A percentile compares a stretch with the other conserved stretches of the same genome.
phyloP scores from a whole-genome alignment of 2,797 vertebrate species.

The Tapirus indicus region DNA sequence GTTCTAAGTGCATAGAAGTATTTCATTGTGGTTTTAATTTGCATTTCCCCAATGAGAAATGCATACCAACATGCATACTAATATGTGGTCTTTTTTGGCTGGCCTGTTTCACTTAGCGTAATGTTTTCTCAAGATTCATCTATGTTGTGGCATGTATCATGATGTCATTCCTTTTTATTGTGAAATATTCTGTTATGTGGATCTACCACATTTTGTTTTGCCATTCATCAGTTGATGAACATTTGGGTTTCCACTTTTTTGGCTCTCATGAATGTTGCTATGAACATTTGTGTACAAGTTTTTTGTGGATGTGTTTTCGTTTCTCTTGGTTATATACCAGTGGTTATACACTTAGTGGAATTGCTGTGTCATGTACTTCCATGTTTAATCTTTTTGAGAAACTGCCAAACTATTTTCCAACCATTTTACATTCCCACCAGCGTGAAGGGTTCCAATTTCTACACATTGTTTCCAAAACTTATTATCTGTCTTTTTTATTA shows the following conservation, averaged over 20 bases:
- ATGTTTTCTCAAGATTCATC: neutral
- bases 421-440: neutral
- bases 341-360: neutral
- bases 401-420: conserved; percentile 7
- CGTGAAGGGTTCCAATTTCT: neutral
- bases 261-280: neutral
- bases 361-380: neutral
- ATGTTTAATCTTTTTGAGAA: conserved; percentile 41
- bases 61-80: neutral
- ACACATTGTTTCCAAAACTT: neutral
- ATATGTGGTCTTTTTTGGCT: neutral
- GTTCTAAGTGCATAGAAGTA: neutral
- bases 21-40: conserved; percentile 11
- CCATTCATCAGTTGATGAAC: neutral
- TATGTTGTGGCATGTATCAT: neutral
- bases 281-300: neutral
- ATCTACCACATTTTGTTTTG: conserved; percentile 23
- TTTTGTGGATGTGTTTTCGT: conserved; percentile 31
- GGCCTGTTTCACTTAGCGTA: neutral
- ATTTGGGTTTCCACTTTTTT: conserved; percentile 24
- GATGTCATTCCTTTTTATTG: conserved; percentile 21
- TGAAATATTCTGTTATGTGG: neutral
- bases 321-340: neutral
- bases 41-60: neutral
- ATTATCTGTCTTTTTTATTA: neutral